Evolutionary conservation across 2,113 vertebrate species (phyloP), one percentile per base, ranked within the genome.

Genomic region (Apaloderma vittatum): DNA sequence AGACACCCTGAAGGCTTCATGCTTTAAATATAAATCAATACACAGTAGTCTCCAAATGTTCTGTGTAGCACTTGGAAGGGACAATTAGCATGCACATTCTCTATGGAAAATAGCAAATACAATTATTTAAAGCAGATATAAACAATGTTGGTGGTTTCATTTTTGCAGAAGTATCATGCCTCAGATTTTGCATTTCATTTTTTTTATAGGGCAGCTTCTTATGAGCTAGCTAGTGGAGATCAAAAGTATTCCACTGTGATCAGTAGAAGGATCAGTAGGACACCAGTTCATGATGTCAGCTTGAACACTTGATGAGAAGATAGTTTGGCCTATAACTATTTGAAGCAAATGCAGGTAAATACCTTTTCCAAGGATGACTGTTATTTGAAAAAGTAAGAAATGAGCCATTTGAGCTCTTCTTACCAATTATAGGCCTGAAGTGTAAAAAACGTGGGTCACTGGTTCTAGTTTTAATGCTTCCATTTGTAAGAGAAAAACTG

Each of bases 381-480:
- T 90, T 88, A 46, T 73, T 88, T 93, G n/a, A 24, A 29, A 4
- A 80, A 77, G 36, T 0, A 3, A 92, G 30, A 73, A 30, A n/a
- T 1, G 8, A 2, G 4, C 73, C 13, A 66, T 88, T 90, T 80
- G 51, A 62, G 15, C 40, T 51, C 30, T 74, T 74, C n/a, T 74
- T 90, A 67, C 3, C 21, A 52, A 5, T 45, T 76, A 68, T 3
- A 86, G 36, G 54, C 12, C 49, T 65, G n/a, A 68, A 48, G 14
- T 37, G 12, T 52, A 74, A 90, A 86, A 78, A 51, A 8, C 11
- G 8, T 49, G 15, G 11, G 13, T 62, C 46, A 54, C 24, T 88
- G 30, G 27, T 88, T 93, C 29, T 77, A 19, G 59, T 88, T 94
- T 86, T 94, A 70, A 94, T 48, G 21, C 67, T 87, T 80, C 8